Percentiles rank a stretch among this genome's conserved stretches.
These are phyloP conservation scores for Phaenicophaeus curvirostris DNA, from an alignment of 2,797 vertebrate species.

Conservation along the genomic window DNA sequence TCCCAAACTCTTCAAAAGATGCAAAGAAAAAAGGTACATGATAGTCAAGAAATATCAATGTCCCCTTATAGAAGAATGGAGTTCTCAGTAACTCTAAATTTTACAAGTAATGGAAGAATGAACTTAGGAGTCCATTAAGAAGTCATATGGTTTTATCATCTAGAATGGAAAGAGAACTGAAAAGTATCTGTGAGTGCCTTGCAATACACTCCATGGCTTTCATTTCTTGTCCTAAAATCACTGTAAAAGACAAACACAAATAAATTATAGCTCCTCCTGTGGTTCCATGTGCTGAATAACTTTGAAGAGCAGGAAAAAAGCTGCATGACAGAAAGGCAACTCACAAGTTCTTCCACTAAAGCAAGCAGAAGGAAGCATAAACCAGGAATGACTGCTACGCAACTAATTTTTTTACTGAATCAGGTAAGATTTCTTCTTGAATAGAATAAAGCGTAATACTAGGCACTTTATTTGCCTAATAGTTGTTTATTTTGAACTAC, in stretches of 20 bases:
- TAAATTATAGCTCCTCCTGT: background rate
- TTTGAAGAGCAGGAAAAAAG: background rate
- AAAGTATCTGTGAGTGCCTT: background rate
- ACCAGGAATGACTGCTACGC: background rate
- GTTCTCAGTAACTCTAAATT: background rate
- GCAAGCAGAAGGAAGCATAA: background rate
- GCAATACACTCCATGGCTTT: background rate
- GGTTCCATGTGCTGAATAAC: background rate
- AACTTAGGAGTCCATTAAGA: background rate
- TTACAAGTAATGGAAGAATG: background rate
- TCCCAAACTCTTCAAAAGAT: conserved; percentile 97
- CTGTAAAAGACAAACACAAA: background rate
- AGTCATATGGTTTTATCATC: background rate
- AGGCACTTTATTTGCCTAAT: background rate
- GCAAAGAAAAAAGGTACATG: background rate
- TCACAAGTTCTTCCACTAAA: background rate
- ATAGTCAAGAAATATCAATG: background rate
- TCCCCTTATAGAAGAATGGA: background rate
- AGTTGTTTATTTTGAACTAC: background rate
- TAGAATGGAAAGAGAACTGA: background rate
- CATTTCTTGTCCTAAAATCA: background rate
- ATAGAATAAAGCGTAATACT: background rate
- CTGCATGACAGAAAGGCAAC: background rate
- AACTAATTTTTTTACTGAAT: background rate
- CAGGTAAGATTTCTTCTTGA: background rate